Evolutionary conservation across 2,797 vertebrate species (phyloP), one percentile per base, ranked within the genome.

Genomic region (Cuculus canorus): DNA sequence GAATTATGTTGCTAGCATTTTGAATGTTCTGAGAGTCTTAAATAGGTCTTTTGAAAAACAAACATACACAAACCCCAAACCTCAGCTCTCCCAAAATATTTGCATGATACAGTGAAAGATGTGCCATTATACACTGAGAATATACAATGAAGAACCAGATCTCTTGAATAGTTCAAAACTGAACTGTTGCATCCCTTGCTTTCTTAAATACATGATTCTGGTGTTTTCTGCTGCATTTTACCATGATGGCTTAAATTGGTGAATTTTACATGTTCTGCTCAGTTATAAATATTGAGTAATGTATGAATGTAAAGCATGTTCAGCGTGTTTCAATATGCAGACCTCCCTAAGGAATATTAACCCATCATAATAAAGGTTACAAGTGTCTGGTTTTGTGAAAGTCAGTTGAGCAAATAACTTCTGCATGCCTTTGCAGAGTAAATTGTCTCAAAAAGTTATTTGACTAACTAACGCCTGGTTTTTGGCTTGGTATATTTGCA

Each of bases 51-150:
- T 33, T 35, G 30, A 64, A 69, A 86, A 70, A 17, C 32, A 45
- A 50, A 50, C 10, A 43, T 10, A 37, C 3, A 33, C 15, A 16
- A 6, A 8, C 18, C 21, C 2, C 9, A 13, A n/a, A 39, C 3
- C 28, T 28, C 8, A 32, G 4, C 28, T 48, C 72, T 85, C 47
- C 17, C 8, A 9, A 92, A 90, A 41, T 79, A 73, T 54, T 85
- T 85, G 37, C 32, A 45, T 14, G 41, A 7, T 52, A 9, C 11
- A 33, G 19, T 30, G 22, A 53, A 57, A 89, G 41, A 16, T 33
- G 4, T 48, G 22, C 37, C 0, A 0, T 56, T 68, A 47, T 4
- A 25, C 10, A 69, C 33, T 43, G 43, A 27, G 83, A 48, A 33
- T 52, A 57, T 4, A n/a, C 22, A 18, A 8, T 41, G 14, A 85